Percentiles rank a stretch among this genome's conserved stretches.
Evolutionary conservation across 92 coral and sea anemone species (phyloP).

Genomic region (Metridium senile): DNA sequence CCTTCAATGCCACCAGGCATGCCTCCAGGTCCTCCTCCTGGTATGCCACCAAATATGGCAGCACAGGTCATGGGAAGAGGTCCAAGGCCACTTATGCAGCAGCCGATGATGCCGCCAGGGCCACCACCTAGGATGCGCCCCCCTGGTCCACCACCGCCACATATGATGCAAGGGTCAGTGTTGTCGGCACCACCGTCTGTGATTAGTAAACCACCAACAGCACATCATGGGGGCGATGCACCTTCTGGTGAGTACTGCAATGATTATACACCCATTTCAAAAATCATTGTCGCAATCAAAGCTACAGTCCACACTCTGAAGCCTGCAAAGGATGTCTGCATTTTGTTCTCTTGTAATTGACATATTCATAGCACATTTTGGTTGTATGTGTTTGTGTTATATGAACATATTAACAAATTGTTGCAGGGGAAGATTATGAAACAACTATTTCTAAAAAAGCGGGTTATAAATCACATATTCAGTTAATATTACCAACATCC

Average conservation of each 20-base stretch:
- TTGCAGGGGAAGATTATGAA: too few relatives aligned
- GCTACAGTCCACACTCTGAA: not conserved
- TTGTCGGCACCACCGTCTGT: conserved; percentile 98
- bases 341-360: too few relatives aligned
- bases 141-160: conserved; percentile 87
- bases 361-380: too few relatives aligned
- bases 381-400: too few relatives aligned
- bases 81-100: conserved; percentile 88
- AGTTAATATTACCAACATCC: too few relatives aligned
- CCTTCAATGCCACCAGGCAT: conserved; percentile 82
- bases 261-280: too few relatives aligned
- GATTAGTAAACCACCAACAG: conserved; percentile 87
- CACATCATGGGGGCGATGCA: conserved; percentile 54
- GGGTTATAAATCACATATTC: too few relatives aligned
- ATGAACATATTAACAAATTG: not conserved
- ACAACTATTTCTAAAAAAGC: too few relatives aligned
- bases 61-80: conserved; percentile 75
- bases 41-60: conserved; percentile 85
- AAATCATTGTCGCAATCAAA: too few relatives aligned
- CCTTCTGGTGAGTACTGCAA: conserved; percentile 21
- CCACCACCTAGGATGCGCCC: conserved; percentile 92
- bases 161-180: conserved; percentile 95
- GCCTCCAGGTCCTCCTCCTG: conserved; percentile 94
- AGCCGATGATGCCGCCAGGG: conserved; percentile 78
- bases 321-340: too few relatives aligned